These are phyloP conservation scores for Colletes gigas DNA, from an alignment of 1,140 invertebrate genomes.

Conservation along the genomic window DNA sequence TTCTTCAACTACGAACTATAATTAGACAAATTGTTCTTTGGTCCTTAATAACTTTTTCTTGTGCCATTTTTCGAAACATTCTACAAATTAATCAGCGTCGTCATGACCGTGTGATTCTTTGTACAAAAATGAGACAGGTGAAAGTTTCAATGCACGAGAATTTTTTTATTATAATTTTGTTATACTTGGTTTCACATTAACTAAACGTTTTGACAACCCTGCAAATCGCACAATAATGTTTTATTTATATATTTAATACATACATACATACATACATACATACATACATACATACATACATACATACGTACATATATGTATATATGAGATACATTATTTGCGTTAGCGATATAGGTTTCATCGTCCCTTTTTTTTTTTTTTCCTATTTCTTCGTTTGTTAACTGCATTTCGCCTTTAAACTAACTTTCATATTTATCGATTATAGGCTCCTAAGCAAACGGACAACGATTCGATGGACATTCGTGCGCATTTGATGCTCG, in stretches of 20 bases:
- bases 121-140: background rate
- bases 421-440: background rate
- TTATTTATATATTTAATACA: background rate
- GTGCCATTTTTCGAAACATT: background rate
- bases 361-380: background rate
- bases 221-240: background rate
- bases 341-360: background rate
- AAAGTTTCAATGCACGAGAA: background rate
- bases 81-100: background rate
- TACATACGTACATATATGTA: too few relatives aligned
- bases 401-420: background rate
- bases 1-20: too few relatives aligned
- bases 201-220: background rate
- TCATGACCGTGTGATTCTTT: background rate
- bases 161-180: too few relatives aligned
- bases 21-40: background rate
- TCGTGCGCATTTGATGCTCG: background rate
- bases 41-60: too few relatives aligned
- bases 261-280: too few relatives aligned
- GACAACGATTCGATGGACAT: background rate
- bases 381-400: background rate
- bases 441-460: background rate
- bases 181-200: background rate
- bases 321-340: background rate
- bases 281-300: too few relatives aligned